Evolutionary conservation across 2,888 invertebrate species (phyloP), one percentile per base, ranked within the genome.

Genomic region (Anoplius nigerrimus): DNA sequence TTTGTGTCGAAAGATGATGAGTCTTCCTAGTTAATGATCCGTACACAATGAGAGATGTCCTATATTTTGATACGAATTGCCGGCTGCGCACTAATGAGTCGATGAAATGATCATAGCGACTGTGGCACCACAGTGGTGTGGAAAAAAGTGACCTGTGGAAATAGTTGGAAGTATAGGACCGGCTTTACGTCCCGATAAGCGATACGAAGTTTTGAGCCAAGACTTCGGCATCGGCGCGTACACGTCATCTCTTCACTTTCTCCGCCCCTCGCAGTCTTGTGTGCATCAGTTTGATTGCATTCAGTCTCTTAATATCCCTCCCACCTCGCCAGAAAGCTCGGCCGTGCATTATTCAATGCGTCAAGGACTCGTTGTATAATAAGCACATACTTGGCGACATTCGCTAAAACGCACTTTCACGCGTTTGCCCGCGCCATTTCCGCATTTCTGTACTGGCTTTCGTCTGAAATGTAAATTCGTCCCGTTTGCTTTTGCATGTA

Each of bases 311-410:
- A 59, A 56, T 54, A 21, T 16, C 2, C 20, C 15, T 21, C 2
- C 15, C 13, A 0, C 13, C 4, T 34, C n/a, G 45, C 4, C 16
- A 2, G 15, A 15, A 15, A 15, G 21, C 34, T 22, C 43, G 48
- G 56, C 13, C 48, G 18, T 73, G 66, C 78, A 79, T 83, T 83
- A 83, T 82, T 83, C 82, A 83, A 79, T 79, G 34, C 11, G 76
- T 76, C 82, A 82, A 83, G 82, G 82, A 81, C 83, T 77, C 78
- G 73, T 83, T 83, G 82, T 82, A 81, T 81, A 83, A 83, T 82
- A 74, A 61, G 16, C 64, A 62, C 72, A 65, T 75, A 77, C 76
- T 78, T 78, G 79, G 78, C 72, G 79, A 82, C 73, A 75, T 69
- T 69, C 43, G 22, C 22, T 16, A 55, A 55, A 61, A 52, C 58